A percentile compares a stretch with the other conserved stretches of the same genome.
These are phyloP conservation scores for Aromia moschata DNA, from an alignment of 2,888 invertebrate genomes.

Conservation along the genomic window DNA sequence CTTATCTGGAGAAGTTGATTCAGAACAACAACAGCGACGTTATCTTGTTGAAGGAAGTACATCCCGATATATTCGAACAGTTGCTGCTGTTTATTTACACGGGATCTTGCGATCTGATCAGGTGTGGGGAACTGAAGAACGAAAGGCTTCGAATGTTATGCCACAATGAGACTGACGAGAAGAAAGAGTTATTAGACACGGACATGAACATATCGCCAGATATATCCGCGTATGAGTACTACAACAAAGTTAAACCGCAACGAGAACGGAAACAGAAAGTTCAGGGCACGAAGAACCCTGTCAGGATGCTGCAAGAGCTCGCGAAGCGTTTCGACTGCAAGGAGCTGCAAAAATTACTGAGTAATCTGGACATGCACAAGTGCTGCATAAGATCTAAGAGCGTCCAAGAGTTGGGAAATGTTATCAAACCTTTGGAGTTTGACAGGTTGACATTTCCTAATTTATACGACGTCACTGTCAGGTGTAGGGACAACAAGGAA, in stretches of 20 bases:
- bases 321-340: constrained; percentile 67
- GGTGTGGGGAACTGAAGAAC: constrained; percentile 63
- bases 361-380: constrained; percentile 59
- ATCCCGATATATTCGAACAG: constrained; percentile 75
- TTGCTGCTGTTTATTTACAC: constrained; percentile 78
- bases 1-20: constrained; percentile 70
- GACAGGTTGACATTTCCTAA: constrained; percentile 48
- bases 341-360: constrained; percentile 65
- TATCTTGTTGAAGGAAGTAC: constrained; percentile 66
- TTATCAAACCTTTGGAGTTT: constrained; percentile 37
- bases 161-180: constrained; percentile 27
- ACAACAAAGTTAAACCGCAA: constrained; percentile 49
- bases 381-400: constrained; percentile 41
- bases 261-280: constrained; percentile 33
- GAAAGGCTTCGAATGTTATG: constrained; percentile 44
- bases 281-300: constrained; percentile 63
- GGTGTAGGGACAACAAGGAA: constrained; percentile 55
- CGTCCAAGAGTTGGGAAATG: constrained; percentile 27
- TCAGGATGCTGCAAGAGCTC: constrained; percentile 67
- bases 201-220: constrained; percentile 38
- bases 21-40: constrained; percentile 58
- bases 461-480: constrained; percentile 58
- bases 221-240: constrained; percentile 66
- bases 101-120: constrained; percentile 70
- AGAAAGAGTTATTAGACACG: constrained; percentile 26